Evolutionary conservation across 2,888 invertebrate species (phyloP).

Genomic region (Eupeodes latifasciatus): DNA sequence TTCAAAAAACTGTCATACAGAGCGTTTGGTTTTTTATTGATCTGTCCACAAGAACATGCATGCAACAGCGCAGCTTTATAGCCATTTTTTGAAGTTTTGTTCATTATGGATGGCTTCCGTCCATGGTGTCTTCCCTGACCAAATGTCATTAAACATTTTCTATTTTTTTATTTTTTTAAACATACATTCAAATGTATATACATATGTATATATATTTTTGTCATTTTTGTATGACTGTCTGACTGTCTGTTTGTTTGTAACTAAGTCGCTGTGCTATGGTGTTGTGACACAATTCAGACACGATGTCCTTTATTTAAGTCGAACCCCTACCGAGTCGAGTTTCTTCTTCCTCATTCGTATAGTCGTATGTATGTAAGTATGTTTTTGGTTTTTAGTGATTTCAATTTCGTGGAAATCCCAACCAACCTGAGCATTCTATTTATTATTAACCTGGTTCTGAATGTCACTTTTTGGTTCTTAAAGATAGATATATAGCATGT

Average conservation of each 20-base stretch:
- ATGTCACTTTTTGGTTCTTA: slow-evolving; percentile 42
- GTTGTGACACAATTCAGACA: slow-evolving; percentile 80
- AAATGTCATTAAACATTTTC: slow-evolving; percentile 81
- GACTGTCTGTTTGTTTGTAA: slow-evolving; percentile 17
- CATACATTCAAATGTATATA: too few relatives aligned
- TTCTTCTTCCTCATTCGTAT: slow-evolving; percentile 66
- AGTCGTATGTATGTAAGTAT: too few relatives aligned
- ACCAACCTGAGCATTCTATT: slow-evolving; percentile 60
- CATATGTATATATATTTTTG: neutral
- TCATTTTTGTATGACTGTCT: neutral
- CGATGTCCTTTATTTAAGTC: slow-evolving; percentile 77
- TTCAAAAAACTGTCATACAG: slow-evolving; percentile 59
- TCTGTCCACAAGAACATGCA: slow-evolving; percentile 75
- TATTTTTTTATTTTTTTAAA: slow-evolving; percentile 33
- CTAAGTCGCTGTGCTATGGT: slow-evolving; percentile 53
- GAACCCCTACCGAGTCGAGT: slow-evolving; percentile 67
- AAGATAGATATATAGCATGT: slow-evolving; percentile 7
- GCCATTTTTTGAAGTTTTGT: slow-evolving; percentile 33
- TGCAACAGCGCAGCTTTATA: slow-evolving; percentile 60
- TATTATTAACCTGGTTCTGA: slow-evolving; percentile 63
- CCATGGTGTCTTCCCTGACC: slow-evolving; percentile 79
- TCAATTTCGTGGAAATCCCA: slow-evolving; percentile 75
- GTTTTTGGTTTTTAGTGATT: slow-evolving; percentile 62
- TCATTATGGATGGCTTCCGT: slow-evolving; percentile 76
- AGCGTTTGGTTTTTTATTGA: slow-evolving; percentile 72